These are phyloP conservation scores for Melanostoma mellinum DNA, from an alignment of 2,888 invertebrate species.

Conservation along the genomic window DNA sequence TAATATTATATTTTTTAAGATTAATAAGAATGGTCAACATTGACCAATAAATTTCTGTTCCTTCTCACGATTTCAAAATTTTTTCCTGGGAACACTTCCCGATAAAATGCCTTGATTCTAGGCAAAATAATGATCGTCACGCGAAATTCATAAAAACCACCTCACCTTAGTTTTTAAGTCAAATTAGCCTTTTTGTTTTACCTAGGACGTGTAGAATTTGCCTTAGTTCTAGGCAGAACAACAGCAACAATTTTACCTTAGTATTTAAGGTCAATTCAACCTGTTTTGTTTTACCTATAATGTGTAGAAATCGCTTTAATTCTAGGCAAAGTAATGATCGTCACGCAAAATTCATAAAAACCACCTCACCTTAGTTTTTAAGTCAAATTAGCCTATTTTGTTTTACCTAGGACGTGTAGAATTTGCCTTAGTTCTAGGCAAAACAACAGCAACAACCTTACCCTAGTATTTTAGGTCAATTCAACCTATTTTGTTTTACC, in stretches of 20 bases:
- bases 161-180: not conserved
- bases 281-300: not conserved
- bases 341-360: not conserved
- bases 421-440: not conserved
- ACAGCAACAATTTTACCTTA: not conserved
- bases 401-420: not conserved
- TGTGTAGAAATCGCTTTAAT: not conserved
- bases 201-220: not conserved
- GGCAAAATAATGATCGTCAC: not conserved
- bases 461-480: not conserved
- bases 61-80: not conserved
- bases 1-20: constrained; percentile 1
- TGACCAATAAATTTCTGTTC: not conserved
- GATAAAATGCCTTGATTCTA: not conserved
- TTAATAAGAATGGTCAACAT: not conserved
- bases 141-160: not conserved
- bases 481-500: not conserved
- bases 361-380: not conserved
- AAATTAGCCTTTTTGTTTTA: not conserved
- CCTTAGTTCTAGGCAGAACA: not conserved
- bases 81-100: not conserved
- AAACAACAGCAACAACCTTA: not conserved
- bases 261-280: not conserved
- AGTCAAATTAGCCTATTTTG: not conserved
- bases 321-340: not conserved